Evolutionary conservation across 2,113 vertebrate genomes (phyloP), one percentile per base, ranked within the genome.

Genomic region (Hippoglossus stenolepis): DNA sequence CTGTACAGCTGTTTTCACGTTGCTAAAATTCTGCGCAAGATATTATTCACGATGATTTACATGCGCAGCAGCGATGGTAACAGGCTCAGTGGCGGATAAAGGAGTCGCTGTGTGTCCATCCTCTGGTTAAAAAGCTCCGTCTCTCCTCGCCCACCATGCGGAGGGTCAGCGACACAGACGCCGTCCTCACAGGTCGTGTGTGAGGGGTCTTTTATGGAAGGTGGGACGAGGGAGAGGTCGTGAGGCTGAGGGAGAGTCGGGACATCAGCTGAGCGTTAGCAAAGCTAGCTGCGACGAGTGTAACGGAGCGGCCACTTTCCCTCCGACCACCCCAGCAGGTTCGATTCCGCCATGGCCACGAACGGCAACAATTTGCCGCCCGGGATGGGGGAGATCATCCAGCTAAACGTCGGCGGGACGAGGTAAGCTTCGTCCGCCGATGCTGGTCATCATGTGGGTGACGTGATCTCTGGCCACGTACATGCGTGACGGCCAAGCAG

Each of bases 361-460:
- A 95, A 93, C 74, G 94, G 95, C 73, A 95, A 89, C 90, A 82
- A 78, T 76, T 59, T 93, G 18, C 87, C 92, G 63, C 90, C 95
- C 2, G 96, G 94, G 57, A 95, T 95, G 85, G 97, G 96, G 59
- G 97, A 98, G 88, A 98, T 98, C 84, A 96, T 98, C 84, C 97
- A 98, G 93, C 89, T 99, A 17, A 98, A 99, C 86, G 97, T 99
- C 77, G 97, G 97, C 20, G 97, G 97, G 47, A 97, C 96, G 69
- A 94, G 97, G 97, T 98, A 89, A 84, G 90, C 5, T 58, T 58
- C 26, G 23, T 28, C 47, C 15, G 18, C 24, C 53, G 57, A 38
- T 2, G 59, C 60, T 17, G 57, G 24, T 15, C 53, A 56, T 56
- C n/a, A n/a, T 17, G 51, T 18, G 5, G 45, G 45, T 1, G 20